A percentile compares a stretch with the other conserved stretches of the same genome.
These are phyloP conservation scores for Spondyliosoma cantharus DNA, from an alignment of 2,797 vertebrate species.

Conservation along the genomic window DNA sequence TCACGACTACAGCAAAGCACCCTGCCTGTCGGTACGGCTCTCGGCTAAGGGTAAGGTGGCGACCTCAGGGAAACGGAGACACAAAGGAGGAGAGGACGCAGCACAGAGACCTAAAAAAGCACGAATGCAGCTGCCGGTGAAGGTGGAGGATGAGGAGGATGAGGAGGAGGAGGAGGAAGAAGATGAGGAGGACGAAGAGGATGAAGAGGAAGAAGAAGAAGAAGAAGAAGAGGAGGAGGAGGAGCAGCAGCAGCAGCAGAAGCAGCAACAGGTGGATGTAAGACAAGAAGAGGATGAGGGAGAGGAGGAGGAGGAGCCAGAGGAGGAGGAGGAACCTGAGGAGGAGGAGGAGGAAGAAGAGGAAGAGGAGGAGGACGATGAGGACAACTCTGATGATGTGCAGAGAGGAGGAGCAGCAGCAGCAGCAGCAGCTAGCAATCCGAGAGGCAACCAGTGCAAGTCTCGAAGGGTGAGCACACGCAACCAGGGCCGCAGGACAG, in stretches of 20 bases:
- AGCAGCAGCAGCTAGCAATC: conserved; percentile 34
- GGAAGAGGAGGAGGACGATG: conserved; percentile 76
- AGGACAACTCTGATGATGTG: conserved; percentile 71
- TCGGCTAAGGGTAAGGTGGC: conserved; percentile 66
- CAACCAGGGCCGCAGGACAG: conserved; percentile 96
- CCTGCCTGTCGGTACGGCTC: conserved; percentile 79
- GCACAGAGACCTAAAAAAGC: conserved; percentile 73
- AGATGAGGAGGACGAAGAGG: conserved; percentile 74
- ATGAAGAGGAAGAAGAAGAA: conserved; percentile 75
- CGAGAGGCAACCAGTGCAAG: conserved; percentile 60
- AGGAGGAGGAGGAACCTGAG: conserved; percentile 77
- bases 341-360: conserved; percentile 82
- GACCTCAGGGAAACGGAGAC: conserved; percentile 68
- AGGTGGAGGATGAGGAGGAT: conserved; percentile 79
- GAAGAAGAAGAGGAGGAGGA: conserved; percentile 70
- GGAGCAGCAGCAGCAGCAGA: conserved; percentile 42
- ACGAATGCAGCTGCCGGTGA: conserved; percentile 73
- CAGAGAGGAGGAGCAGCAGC: conserved; percentile 61
- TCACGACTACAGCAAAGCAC: conserved; percentile 97
- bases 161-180: conserved; percentile 55
- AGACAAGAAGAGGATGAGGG: conserved; percentile 74
- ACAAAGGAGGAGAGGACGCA: conserved; percentile 59
- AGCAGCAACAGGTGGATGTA: conserved; percentile 43
- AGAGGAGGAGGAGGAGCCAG: conserved; percentile 78
- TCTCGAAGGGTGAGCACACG: conserved; percentile 92